Evolutionary conservation across 2,888 invertebrate species (phyloP), one percentile per base, ranked within the genome.

Genomic region (Watsonalla binaria): DNA sequence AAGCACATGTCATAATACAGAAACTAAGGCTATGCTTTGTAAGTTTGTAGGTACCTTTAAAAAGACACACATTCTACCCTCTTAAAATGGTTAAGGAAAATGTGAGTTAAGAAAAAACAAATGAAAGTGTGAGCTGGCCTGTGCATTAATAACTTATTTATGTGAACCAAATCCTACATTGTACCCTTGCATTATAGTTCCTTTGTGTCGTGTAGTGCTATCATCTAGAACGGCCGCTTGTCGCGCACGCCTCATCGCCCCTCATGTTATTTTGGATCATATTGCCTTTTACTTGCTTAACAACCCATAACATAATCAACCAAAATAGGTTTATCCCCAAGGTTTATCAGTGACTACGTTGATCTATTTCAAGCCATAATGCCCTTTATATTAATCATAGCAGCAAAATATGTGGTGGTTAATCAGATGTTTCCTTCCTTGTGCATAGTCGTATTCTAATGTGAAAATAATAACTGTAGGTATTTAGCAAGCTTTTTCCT

Each of bases 211-310:
- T 68, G 62, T 56, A 67, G 58, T 64, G 70, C 66, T 72, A 68
- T 70, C 66, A 59, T 60, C 54, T 59, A 55, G 58, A 59, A 54
- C 60, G 66, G 60, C 61, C 64, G 65, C 66, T 62, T 65, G 66
- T 67, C 67, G 56, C 54, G 51, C 65, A 71, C 74, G 74, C 74
- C 75, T 55, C 72, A 70, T 57, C 67, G 72, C 69, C 57, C 66
- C 50, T 70, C 63, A 66, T 74, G 72, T 74, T 77, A 75, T 80
- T 79, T 75, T 74, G 62, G 66, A 55, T 59, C 60, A 65, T 55
- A 57, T 56, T 24, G 24, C 69, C 60, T 60, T 70, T 72, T 74
- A 70, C 75, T 73, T 67, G 69, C 62, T 74, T 67, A 72, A 68
- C 68, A 68, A 63, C 66, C 66, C 68, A 61, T 70, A 60, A 62